A percentile compares a stretch with the other conserved stretches of the same genome.
These are phyloP conservation scores for Parambassis ranga DNA, from an alignment of 2,797 vertebrate genomes.

Conservation along the genomic window DNA sequence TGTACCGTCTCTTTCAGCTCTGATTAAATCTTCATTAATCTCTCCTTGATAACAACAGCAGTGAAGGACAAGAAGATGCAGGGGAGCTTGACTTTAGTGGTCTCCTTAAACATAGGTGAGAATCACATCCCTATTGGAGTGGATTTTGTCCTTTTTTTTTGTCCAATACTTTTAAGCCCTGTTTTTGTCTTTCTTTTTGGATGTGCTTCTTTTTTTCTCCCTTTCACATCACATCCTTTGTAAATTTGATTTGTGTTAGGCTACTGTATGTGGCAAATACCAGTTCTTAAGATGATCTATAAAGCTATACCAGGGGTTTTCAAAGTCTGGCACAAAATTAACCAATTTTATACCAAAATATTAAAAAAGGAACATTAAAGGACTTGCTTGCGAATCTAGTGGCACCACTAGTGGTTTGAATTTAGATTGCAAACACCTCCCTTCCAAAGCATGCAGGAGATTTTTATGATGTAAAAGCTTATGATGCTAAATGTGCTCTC, in stretches of 20 bases:
- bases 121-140: constrained; percentile 70
- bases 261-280: background rate
- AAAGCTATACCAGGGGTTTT: constrained; percentile 38
- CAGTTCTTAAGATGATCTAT: constrained; percentile 6
- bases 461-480: too few relatives aligned
- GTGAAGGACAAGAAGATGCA: constrained; percentile 99
- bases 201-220: constrained; percentile 38
- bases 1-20: constrained; percentile 61
- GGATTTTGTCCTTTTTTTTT: constrained; percentile 47
- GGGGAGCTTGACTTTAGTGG: constrained; percentile 99
- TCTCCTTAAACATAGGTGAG: constrained; percentile 99
- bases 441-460: too few relatives aligned
- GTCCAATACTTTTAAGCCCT: constrained; percentile 19
- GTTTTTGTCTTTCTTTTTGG: constrained; percentile 31
- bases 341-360: background rate
- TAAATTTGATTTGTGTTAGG: constrained; percentile 10
- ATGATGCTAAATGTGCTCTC: too few relatives aligned
- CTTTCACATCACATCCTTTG: constrained; percentile 30
- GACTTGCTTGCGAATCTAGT: too few relatives aligned
- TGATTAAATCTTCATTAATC: constrained; percentile 79
- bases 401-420: too few relatives aligned
- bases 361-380: too few relatives aligned
- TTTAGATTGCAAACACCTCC: too few relatives aligned
- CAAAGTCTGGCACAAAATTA: constrained; percentile 2
- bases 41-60: constrained; percentile 95